These are phyloP conservation scores for Rhopilema esculentum DNA, from an alignment of 30 jellyfish, hydroid and myxozoan genomes.

Conservation along the genomic window DNA sequence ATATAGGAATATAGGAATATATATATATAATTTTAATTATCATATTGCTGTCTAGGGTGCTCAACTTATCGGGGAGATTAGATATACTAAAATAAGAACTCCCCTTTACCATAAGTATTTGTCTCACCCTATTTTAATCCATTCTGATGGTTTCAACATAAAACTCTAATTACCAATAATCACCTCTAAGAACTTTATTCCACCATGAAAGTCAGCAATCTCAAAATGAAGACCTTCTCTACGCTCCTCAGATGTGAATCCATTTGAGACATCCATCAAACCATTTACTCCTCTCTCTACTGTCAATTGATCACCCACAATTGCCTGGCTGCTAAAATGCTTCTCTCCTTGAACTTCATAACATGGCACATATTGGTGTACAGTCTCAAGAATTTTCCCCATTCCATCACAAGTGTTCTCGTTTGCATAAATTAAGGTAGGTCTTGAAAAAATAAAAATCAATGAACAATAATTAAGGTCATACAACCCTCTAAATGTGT, in stretches of 20 bases:
- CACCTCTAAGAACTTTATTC: slow-evolving; percentile 40
- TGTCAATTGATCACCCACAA: slow-evolving; percentile 10
- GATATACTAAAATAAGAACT: not conserved
- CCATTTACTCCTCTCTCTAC: slow-evolving; percentile 47
- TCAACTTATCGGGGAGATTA: too few species aligned
- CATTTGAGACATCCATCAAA: slow-evolving; percentile 25
- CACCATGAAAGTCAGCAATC: slow-evolving; percentile 13
- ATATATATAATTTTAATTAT: too few species aligned
- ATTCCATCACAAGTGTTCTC: slow-evolving; percentile 5
- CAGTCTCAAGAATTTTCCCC: not conserved
- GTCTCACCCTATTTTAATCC: not conserved
- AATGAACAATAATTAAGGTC: not conserved
- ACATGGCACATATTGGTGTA: not conserved
- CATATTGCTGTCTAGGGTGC: too few species aligned
- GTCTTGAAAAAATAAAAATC: not conserved
- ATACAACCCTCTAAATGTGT: not conserved
- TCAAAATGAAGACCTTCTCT: slow-evolving; percentile 48
- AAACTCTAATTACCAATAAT: not conserved
- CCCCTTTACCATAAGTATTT: not conserved
- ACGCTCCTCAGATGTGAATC: slow-evolving; percentile 41
- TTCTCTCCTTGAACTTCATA: not conserved
- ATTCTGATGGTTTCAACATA: not conserved
- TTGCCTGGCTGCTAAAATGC: slow-evolving; percentile 4
- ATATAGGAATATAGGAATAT: too few species aligned
- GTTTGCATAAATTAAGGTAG: too few species aligned